Evolutionary conservation across 2,797 vertebrate genomes (phyloP).

Genomic region (Microtus obscurus): DNA sequence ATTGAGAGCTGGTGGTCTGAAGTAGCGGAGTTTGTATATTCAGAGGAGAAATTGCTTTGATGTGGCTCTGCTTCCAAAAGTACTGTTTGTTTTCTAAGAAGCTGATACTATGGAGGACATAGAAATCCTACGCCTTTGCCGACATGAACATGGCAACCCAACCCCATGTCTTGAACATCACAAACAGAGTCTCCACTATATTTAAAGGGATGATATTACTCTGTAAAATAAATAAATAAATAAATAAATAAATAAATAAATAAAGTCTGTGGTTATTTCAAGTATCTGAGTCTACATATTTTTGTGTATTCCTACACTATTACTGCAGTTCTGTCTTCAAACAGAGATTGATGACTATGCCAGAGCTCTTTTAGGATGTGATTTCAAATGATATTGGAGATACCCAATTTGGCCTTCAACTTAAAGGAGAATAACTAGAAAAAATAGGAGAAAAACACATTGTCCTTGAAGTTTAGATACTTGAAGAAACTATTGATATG

Average conservation of each 20-base stretch:
- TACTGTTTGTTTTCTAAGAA: neutral
- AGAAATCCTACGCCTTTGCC: neutral
- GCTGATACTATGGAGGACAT: neutral
- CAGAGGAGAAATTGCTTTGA: neutral
- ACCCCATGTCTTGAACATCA: neutral
- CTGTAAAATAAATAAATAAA: neutral
- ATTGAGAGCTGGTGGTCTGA: neutral
- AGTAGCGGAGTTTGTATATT: neutral
- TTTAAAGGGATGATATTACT: neutral
- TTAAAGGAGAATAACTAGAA: neutral
- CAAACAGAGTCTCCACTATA: neutral
- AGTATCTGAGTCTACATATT: neutral
- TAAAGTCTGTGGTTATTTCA: neutral
- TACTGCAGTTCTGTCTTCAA: neutral
- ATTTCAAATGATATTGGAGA: neutral
- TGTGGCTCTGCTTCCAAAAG: neutral
- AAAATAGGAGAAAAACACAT: conserved; percentile 4
- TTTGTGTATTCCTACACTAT: neutral
- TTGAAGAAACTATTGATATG: conserved; percentile 20
- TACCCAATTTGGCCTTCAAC: neutral
- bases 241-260: too few relatives aligned
- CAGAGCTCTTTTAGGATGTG: conserved; percentile 1
- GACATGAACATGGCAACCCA: neutral
- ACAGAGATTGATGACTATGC: neutral
- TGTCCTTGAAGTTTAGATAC: neutral